phyloP scores from a whole-genome alignment of 2,888 invertebrate genomes.

The Branchellion lobata region DNA sequence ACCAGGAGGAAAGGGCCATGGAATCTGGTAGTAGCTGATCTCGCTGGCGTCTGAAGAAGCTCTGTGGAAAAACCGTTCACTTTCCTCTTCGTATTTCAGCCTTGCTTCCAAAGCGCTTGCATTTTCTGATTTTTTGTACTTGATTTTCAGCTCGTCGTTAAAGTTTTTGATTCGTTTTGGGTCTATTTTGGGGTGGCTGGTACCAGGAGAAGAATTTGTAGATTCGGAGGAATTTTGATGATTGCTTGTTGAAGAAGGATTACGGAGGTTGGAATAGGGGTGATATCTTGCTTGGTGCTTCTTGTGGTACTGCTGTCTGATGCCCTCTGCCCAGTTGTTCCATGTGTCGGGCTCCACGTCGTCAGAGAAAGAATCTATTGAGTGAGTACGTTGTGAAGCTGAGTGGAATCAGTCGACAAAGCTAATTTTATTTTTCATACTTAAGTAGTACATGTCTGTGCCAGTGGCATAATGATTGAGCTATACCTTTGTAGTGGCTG shows the following conservation, averaged over 20 bases:
- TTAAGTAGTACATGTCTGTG: not conserved
- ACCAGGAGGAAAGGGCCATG: constrained; percentile 20
- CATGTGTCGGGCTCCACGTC: constrained; percentile 2
- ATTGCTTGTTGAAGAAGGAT: not conserved
- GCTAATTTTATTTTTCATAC: not conserved
- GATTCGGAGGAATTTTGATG: not conserved
- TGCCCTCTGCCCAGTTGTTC: constrained; percentile 31
- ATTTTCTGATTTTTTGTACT: not conserved
- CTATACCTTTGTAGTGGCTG: too few species aligned
- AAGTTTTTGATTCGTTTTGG: constrained; percentile 21
- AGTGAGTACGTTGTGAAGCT: too few species aligned
- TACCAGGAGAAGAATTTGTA: not conserved
- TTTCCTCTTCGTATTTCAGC: not conserved
- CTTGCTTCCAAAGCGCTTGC: not conserved
- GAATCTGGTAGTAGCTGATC: constrained; percentile 11
- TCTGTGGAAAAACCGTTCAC: constrained; percentile 31
- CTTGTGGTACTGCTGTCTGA: constrained; percentile 10
- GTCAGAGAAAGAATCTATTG: not conserved
- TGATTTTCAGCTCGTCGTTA: constrained; percentile 7
- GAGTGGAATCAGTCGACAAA: too few species aligned
- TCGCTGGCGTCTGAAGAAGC: not conserved
- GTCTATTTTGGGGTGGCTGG: not conserved
- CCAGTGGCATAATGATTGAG: not conserved
- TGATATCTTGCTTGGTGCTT: not conserved
- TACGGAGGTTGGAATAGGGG: not conserved